Evolutionary conservation across 2,888 invertebrate genomes (phyloP).

Genomic region (Pardosa pseudoannulata): DNA sequence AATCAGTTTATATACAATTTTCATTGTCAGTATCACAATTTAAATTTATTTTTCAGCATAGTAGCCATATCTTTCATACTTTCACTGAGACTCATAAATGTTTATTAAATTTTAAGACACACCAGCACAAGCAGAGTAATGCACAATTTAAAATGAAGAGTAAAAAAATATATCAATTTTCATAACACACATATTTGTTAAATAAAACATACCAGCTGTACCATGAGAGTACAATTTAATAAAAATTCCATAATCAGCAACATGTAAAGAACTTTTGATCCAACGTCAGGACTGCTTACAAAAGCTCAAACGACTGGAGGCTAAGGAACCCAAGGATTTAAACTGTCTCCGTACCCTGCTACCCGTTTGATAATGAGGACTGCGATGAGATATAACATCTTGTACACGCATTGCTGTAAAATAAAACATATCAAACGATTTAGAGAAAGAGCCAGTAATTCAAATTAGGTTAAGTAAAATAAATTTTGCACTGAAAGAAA

Average conservation of each 20-base stretch:
- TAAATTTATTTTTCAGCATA: too few relatives aligned
- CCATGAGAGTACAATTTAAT: not conserved
- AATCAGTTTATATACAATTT: too few relatives aligned
- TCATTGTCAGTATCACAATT: too few relatives aligned
- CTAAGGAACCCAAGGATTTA: conserved; percentile 62
- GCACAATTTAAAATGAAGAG: not conserved
- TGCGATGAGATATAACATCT: conserved; percentile 53
- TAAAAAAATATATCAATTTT: not conserved
- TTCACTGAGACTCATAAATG: too few relatives aligned
- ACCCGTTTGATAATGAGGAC: conserved; percentile 48
- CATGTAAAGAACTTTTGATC: conserved; percentile 11
- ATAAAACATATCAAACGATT: not conserved
- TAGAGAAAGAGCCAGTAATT: not conserved
- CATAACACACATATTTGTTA: not conserved
- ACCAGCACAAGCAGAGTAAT: not conserved
- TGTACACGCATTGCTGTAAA: conserved; percentile 54
- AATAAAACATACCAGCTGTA: conserved; percentile 22
- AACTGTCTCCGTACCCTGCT: conserved; percentile 51
- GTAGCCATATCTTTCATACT: too few relatives aligned
- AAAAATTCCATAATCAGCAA: conserved; percentile 16
- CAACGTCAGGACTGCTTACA: conserved; percentile 65
- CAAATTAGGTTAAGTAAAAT: too few relatives aligned
- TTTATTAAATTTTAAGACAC: too few relatives aligned
- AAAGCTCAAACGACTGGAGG: conserved; percentile 56
- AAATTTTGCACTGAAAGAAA: too few relatives aligned